phyloP scores from a whole-genome alignment of 2,888 invertebrate genomes.

The Lochmaea capreae region DNA sequence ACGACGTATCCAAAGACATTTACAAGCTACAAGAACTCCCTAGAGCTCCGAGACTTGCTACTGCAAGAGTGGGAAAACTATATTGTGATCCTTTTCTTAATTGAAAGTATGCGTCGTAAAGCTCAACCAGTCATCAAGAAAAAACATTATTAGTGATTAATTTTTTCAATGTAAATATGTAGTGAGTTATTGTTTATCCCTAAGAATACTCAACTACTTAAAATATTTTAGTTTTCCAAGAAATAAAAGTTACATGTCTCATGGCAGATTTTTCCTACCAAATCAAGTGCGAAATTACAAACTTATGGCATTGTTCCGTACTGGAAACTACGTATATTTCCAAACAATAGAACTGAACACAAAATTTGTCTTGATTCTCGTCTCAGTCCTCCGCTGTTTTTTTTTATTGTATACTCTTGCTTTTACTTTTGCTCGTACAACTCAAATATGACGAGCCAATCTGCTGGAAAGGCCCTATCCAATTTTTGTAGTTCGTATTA shows the following conservation, averaged over 20 bases:
- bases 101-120: too few species aligned
- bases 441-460: constrained; percentile 44
- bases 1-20: too few species aligned
- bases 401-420: constrained; percentile 38
- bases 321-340: constrained; percentile 19
- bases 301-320: constrained; percentile 6
- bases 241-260: neutral
- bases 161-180: neutral
- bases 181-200: neutral
- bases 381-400: constrained; percentile 4
- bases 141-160: too few species aligned
- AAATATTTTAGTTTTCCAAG: neutral
- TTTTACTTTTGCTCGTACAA: constrained; percentile 41
- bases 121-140: too few species aligned
- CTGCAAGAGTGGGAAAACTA: too few species aligned
- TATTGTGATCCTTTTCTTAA: too few species aligned
- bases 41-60: too few species aligned
- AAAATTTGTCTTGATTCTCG: constrained; percentile 15
- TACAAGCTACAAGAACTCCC: too few species aligned
- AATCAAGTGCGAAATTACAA: constrained; percentile 23
- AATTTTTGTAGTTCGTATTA: constrained; percentile 52
- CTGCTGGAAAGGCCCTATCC: constrained; percentile 43
- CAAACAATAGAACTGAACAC: constrained; percentile 31
- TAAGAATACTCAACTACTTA: neutral
- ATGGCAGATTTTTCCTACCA: constrained; percentile 1